Evolutionary conservation across 2,888 invertebrate species (phyloP).

Genomic region (Ophion slaviceki): DNA sequence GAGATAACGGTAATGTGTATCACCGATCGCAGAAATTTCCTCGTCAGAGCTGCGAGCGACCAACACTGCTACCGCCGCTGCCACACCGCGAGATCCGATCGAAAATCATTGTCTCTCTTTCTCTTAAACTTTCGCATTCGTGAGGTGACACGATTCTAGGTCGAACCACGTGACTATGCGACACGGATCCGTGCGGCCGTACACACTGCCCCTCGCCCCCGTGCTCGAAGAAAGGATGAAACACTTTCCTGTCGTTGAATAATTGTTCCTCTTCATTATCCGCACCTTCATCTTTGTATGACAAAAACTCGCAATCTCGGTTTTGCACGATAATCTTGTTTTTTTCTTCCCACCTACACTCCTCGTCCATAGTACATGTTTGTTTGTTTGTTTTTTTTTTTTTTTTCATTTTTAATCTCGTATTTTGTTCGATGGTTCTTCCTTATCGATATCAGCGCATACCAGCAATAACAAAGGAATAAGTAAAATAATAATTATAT

Average conservation of each 20-base stretch:
- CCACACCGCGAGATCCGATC: constrained; percentile 1
- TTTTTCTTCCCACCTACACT: constrained; percentile 3
- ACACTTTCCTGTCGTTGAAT: background rate
- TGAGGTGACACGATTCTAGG: background rate
- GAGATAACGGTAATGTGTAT: background rate
- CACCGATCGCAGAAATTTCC: background rate
- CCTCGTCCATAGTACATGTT: background rate
- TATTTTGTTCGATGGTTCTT: constrained; percentile 12
- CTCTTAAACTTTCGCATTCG: background rate
- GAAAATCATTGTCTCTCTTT: constrained; percentile 11
- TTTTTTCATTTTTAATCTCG: constrained; percentile 18
- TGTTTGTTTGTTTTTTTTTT: constrained; percentile 8
- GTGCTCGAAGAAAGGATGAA: background rate
- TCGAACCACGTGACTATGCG: background rate
- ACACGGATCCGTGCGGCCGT: background rate
- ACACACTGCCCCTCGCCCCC: background rate
- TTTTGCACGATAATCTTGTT: constrained; percentile 32
- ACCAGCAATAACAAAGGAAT: constrained; percentile 72
- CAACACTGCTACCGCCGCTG: background rate
- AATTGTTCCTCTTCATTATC: background rate
- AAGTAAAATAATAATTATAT: constrained; percentile 71
- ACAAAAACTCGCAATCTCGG: constrained; percentile 75
- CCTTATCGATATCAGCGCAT: constrained; percentile 55
- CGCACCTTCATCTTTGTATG: constrained; percentile 46
- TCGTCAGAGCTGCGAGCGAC: background rate